Conservation (phyloP, 1,140 invertebrate genomes). For the Drosophila nigromelanica region DNA sequence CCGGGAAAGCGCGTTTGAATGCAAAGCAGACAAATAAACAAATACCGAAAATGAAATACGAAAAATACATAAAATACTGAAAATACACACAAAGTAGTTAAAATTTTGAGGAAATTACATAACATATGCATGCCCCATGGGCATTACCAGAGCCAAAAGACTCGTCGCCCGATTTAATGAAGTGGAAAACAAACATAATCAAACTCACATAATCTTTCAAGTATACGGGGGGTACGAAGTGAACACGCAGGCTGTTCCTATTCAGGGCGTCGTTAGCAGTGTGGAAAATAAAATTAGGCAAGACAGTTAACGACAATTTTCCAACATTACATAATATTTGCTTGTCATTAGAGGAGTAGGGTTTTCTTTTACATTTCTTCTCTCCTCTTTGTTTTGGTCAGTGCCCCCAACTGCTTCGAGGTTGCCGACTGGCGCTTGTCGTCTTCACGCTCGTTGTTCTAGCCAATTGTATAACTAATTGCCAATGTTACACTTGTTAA, state of each 20-base stretch:
- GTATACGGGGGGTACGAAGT: no score
- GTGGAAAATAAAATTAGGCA: constrained; percentile 71
- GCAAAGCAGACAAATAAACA: constrained; percentile 43
- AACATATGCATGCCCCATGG: constrained; percentile 38
- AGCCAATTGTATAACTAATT: constrained; percentile 70
- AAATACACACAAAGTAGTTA: constrained; percentile 60
- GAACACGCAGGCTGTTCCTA: not conserved
- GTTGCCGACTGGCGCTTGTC: constrained; percentile 8
- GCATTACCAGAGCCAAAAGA: constrained; percentile 20
- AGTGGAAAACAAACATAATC: constrained; percentile 78
- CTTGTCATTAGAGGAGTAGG: constrained; percentile 17
- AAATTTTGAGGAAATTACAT: constrained; percentile 75
- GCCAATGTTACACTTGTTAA: constrained; percentile 78
- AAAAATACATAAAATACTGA: constrained; percentile 42
- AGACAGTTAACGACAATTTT: constrained; percentile 62
- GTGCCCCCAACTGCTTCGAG: constrained; percentile 34
- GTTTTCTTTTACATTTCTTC: constrained; percentile 18
- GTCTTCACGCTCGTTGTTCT: constrained; percentile 55
- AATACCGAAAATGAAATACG: constrained; percentile 40
- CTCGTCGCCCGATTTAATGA: constrained; percentile 72
- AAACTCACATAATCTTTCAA: constrained; percentile 47
- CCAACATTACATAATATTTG: constrained; percentile 59
- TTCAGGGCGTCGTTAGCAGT: constrained; percentile 33
- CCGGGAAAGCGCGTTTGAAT: constrained; percentile 44
- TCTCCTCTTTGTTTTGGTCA: constrained; percentile 47